Conservation (phyloP, 1,140 invertebrate species). For the Vanessa atalanta region DNA sequence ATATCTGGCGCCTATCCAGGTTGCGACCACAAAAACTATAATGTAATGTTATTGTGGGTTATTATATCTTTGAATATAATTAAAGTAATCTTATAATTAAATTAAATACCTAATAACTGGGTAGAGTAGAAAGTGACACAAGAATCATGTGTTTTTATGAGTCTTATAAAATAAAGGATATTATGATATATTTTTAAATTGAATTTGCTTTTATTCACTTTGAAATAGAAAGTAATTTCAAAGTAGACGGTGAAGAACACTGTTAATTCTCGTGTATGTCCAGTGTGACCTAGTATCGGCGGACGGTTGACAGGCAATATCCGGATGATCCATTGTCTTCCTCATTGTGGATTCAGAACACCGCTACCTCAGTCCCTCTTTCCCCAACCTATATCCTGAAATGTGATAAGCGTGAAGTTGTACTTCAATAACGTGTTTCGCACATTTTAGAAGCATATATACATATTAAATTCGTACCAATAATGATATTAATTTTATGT, state of each 20-base stretch:
- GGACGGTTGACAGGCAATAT: constrained; percentile 69
- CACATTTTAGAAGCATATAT: not conserved
- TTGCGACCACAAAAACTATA: not conserved
- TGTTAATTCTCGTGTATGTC: constrained; percentile 9
- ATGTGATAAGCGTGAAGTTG: not conserved
- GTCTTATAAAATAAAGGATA: too few relatives aligned
- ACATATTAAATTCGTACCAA: too few relatives aligned
- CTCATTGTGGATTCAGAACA: constrained; percentile 69
- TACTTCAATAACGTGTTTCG: not conserved
- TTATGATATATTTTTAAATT: too few relatives aligned
- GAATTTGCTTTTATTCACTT: not conserved
- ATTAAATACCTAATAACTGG: too few relatives aligned
- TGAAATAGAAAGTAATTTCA: constrained; percentile 6
- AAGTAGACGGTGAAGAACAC: constrained; percentile 12
- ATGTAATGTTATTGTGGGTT: too few relatives aligned
- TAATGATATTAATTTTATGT: too few relatives aligned
- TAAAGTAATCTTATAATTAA: too few relatives aligned
- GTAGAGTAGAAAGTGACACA: too few relatives aligned
- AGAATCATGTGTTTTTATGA: too few relatives aligned
- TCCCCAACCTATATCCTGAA: constrained; percentile 16
- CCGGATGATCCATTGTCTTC: constrained; percentile 73
- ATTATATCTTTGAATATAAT: too few relatives aligned
- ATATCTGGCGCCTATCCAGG: not conserved
- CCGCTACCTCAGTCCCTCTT: constrained; percentile 14
- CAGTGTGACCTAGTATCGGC: constrained; percentile 6